Base-by-base conservation (phyloP, 2,888 invertebrate genomes). In the Nymphalis urticae region DNA sequence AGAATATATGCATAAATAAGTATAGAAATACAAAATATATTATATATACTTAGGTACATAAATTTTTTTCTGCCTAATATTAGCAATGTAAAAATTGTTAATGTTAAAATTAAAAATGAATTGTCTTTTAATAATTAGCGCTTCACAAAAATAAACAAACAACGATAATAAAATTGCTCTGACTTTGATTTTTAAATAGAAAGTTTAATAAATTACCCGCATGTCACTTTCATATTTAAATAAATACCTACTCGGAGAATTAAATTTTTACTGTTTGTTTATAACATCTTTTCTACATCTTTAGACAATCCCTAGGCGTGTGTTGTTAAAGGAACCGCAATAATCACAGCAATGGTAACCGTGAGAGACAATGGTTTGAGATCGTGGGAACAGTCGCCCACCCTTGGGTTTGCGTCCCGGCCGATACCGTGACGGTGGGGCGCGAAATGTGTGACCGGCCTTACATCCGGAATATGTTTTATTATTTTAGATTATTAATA, bases 361-460 rank as follows among this genome's bases (percentile, higher is more conserved):
- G 90, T 89, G 90, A 87, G 88, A 89, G 82, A 86, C 87, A 90
- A 88, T 84, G 80, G 78, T 73, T 54, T 76, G 76, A 78, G 75
- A 78, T 80, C 91, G 91, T 92, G 91, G 90, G 91, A 92, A 91
- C 79, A 75, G 86, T 88, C 89, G 88, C 84, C 82, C 82, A 85
- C 84, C 88, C 86, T 86, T 74, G 83, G 81, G 87, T 86, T 87
- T 83, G 86, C 82, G 71, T 82, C 86, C 80, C 82, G 80, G 81
- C 80, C 79, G 79, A 76, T 81, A 82, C 81, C 85, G 87, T 85
- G 82, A 91, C 91, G 90, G 85, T 88, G 82, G 92, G 92, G 91
- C 88, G 90, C 90, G 85, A 88, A 89, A 85, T 80, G 81, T 79
- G 77, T 78, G 80, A 78, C 74, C 76, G 75, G 75, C 79, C 79